phyloP scores from a whole-genome alignment of 2,797 vertebrate genomes.

The Linurgus olivaceus region DNA sequence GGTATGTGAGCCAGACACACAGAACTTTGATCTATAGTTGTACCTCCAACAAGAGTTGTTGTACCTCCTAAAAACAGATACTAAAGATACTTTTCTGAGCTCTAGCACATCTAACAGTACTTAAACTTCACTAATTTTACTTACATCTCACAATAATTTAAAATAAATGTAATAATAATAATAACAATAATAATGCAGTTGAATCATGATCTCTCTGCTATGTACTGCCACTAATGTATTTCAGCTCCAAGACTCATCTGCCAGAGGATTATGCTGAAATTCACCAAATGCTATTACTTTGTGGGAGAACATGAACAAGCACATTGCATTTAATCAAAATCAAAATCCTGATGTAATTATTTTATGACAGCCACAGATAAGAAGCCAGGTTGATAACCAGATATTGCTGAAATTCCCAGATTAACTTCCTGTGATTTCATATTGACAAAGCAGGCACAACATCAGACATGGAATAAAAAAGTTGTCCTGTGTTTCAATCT shows the following conservation, averaged over 20 bases:
- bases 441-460: background rate
- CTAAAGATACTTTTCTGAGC: background rate
- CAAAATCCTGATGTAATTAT: background rate
- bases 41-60: background rate
- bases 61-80: background rate
- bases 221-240: background rate
- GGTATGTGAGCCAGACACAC: background rate
- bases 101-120: background rate
- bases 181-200: background rate
- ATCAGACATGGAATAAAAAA: background rate
- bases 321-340: background rate
- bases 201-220: background rate
- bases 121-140: background rate
- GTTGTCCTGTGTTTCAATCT: background rate
- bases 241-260: background rate
- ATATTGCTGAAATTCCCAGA: constrained; percentile 14
- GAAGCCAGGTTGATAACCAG: background rate
- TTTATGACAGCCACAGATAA: background rate
- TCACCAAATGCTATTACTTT: background rate
- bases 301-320: background rate
- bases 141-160: background rate
- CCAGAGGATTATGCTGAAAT: background rate
- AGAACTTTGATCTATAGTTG: background rate
- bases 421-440: background rate
- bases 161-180: background rate